Base-by-base conservation (phyloP, 2,888 invertebrate genomes). In the Fragum fragum region DNA sequence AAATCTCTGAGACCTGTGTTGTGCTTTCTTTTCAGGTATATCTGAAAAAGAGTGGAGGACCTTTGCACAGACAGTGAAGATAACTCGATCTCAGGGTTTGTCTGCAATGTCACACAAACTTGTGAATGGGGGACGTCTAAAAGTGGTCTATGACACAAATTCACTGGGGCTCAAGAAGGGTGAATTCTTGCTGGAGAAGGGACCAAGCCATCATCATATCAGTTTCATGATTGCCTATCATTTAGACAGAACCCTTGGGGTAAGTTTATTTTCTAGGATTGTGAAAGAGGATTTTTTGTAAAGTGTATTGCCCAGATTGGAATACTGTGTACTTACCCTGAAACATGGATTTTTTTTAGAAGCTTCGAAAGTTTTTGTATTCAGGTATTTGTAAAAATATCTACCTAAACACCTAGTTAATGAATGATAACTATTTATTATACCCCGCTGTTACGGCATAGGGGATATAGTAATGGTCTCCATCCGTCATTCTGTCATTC, bases 191-290 rank as follows among this genome's bases (percentile, higher is more conserved):
- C 81, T 87, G 3, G 90, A 91, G 74, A 77, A 87, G 18, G 91
- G 92, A 18, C 89, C 89, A 0, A 70, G 71, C 1, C 86, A 87
- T 26, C 89, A 87, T 61, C 92, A 92, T 72, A 59, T 90, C 2
- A 89, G 90, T 11, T 87, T 90, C 72, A 79, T 90, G n/a, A 55
- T 91, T 5, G 76, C 89, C 14, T 91, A 92, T 74, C 85, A 89
- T 61, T 73, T 91, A 26, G 93, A 93, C 77, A 87, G 93, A 36
- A 72, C 91, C 5, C 79, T 93, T 7, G 93, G 93, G 87, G 93
- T 93, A 83, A 80, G 91, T 86, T 16, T 36, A 1, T 59, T 32
- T 63, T 7, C 9, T 9, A 36, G 9, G 32, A 36, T 36, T 36
- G 9, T 36, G n/a, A n/a, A n/a, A n/a, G n/a, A n/a, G n/a, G n/a